Base-by-base conservation (phyloP, 2,888 invertebrate species). In the Coronaproctus castanopsis region DNA sequence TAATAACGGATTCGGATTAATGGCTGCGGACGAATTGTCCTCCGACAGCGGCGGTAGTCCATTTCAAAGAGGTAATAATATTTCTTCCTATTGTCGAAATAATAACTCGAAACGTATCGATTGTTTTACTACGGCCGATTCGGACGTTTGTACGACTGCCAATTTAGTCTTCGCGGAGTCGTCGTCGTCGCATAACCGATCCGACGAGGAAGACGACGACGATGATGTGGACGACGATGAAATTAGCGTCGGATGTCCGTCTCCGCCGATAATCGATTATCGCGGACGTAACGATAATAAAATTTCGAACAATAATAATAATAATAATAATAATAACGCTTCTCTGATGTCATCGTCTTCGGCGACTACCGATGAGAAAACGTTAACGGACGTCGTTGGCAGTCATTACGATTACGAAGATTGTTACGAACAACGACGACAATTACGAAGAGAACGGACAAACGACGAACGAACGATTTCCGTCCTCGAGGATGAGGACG, bases 221-320 rank as follows among this genome's bases (percentile, higher is more conserved):
- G 21, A 70, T 69, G 65, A 69, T 69, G 70, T 70, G 60, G 72
- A 70, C 65, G 80, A 85, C 65, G 85, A 84, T 74, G 85, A 85
- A 72, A 86, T 85, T 68, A 85, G 85, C 71, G 85, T 85, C 51
- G 85, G 85, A 49, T 82, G 85, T 67, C 85, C 85, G 59, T 78
- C 78, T 36, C 63, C 36, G 36, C 36, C 36, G 36, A 36, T 36
- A 14, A 36, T 8, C 5, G 66, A 70, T 23, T 69, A 70, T 50
- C 69, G 69, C 24, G 58, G 67, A 49, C 62, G 66, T 24, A 67
- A 67, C 48, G 66, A 68, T 51, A 63, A 66, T 57, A 57, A 8
- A 5, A 14, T 14, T 36, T 36, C 36, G 36, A 36, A 14, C 5
- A 14, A 8, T 14, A 14, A 36, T 8, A 14, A 36, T 14, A 14